phyloP scores from a whole-genome alignment of 2,797 vertebrate genomes.

The Lepus townsendii region DNA sequence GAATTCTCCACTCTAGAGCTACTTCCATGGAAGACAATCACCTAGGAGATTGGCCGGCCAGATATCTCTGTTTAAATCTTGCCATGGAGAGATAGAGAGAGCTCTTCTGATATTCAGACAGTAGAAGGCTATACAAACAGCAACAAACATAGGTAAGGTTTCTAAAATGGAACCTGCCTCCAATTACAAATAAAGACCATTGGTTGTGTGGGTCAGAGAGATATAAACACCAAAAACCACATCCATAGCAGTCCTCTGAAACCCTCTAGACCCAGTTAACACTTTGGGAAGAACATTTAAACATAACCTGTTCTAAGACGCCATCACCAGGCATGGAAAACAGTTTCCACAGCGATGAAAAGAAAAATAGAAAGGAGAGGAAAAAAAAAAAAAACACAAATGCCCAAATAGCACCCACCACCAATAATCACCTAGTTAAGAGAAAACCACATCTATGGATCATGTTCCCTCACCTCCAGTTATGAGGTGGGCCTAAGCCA shows the following conservation, averaged over 20 bases:
- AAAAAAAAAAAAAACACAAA: neutral
- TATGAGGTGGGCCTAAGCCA: slow-evolving; percentile 77
- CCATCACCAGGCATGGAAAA: neutral
- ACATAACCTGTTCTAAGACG: slow-evolving; percentile 50
- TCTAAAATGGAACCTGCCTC: slow-evolving; percentile 70
- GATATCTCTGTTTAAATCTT: too few relatives aligned
- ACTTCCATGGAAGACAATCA: too few relatives aligned
- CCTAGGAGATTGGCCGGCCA: neutral
- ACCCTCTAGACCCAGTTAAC: slow-evolving; percentile 58
- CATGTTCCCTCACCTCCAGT: slow-evolving; percentile 80
- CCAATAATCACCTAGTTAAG: slow-evolving; percentile 86
- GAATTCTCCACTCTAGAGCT: neutral
- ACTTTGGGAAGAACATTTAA: neutral
- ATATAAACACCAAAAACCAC: slow-evolving; percentile 2
- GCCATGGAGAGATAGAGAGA: too few relatives aligned
- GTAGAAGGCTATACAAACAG: neutral
- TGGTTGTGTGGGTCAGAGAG: neutral
- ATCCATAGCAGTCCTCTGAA: slow-evolving; percentile 24
- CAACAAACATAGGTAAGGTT: slow-evolving; percentile 43
- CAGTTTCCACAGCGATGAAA: slow-evolving; percentile 40
- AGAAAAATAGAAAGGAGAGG: slow-evolving; percentile 6
- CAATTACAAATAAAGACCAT: slow-evolving; percentile 46
- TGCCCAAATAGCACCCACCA: slow-evolving; percentile 66
- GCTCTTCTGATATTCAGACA: neutral
- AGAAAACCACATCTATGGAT: slow-evolving; percentile 84